A percentile compares a stretch with the other conserved stretches of the same genome.
These are phyloP conservation scores for Drosophila sturtevanti DNA, from an alignment of 1,140 invertebrate genomes.

Conservation along the genomic window DNA sequence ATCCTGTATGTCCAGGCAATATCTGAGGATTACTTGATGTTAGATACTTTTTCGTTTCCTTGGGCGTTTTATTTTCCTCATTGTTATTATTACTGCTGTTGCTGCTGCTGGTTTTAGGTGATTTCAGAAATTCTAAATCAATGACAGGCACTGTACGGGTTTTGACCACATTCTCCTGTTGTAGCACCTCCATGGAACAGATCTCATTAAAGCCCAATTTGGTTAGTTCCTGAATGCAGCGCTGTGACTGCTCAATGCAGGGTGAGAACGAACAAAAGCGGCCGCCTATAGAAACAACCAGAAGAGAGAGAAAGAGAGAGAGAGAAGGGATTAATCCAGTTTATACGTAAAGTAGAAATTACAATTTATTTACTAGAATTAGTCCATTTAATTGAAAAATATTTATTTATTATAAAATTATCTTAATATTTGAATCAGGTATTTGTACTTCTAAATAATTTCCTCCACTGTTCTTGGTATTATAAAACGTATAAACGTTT, in stretches of 20 bases:
- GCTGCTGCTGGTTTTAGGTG: constrained; percentile 81
- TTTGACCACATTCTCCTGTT: constrained; percentile 91
- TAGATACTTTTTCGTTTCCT: constrained; percentile 85
- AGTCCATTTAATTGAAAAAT: too few species aligned
- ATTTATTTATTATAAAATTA: neutral
- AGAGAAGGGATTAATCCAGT: neutral
- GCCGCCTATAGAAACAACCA: constrained; percentile 87
- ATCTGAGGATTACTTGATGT: constrained; percentile 87
- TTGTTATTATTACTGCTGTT: constrained; percentile 17
- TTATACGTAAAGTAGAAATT: neutral
- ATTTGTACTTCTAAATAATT: neutral
- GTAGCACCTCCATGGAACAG: constrained; percentile 93
- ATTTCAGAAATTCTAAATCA: constrained; percentile 87
- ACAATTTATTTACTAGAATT: too few species aligned
- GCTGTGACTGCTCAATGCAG: constrained; percentile 98
- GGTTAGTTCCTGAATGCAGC: constrained; percentile 89
- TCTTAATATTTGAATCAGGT: too few species aligned
- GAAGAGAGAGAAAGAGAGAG: neutral
- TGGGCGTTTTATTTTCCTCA: constrained; percentile 63
- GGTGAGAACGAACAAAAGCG: constrained; percentile 98
- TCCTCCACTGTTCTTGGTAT: neutral
- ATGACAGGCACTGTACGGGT: constrained; percentile 88
- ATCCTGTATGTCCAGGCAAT: constrained; percentile 96
- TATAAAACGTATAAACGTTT: neutral
- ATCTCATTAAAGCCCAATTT: constrained; percentile 92